These are phyloP conservation scores for Athripsodes cinereus DNA, from an alignment of 2,888 invertebrate species.

Conservation along the genomic window DNA sequence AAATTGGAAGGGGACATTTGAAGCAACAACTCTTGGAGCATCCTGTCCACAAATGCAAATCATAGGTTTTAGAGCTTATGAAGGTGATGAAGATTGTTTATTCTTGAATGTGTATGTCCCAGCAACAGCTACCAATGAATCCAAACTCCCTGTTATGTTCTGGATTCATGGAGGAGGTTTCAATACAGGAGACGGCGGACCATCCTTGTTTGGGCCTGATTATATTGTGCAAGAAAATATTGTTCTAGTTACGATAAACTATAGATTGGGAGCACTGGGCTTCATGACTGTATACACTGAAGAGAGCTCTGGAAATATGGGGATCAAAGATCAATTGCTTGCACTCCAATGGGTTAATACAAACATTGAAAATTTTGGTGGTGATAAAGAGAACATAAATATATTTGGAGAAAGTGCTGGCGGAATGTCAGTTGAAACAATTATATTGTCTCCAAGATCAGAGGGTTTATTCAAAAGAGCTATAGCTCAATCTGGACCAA, in stretches of 20 bases:
- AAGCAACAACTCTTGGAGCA: slow-evolving; percentile 4
- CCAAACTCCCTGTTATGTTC: slow-evolving; percentile 20
- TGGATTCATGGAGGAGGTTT: slow-evolving; percentile 23
- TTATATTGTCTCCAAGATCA: slow-evolving; percentile 6
- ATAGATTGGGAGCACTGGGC: slow-evolving; percentile 17
- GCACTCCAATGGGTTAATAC: slow-evolving; percentile 17
- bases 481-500: slow-evolving; percentile 15
- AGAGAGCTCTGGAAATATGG: slow-evolving; percentile 20
- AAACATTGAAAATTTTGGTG: slow-evolving; percentile 18
- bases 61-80: neutral
- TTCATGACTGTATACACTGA: slow-evolving; percentile 18
- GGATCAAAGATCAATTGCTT: slow-evolving; percentile 20
- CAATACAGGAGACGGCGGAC: slow-evolving; percentile 13
- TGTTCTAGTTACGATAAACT: slow-evolving; percentile 18
- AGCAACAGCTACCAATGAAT: neutral
- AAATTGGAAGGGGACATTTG: slow-evolving; percentile 14
- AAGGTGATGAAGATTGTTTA: slow-evolving; percentile 19
- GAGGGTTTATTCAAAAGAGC: slow-evolving; percentile 14
- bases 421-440: slow-evolving; percentile 11
- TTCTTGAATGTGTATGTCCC: slow-evolving; percentile 21
- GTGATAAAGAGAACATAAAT: slow-evolving; percentile 15
- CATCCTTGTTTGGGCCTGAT: slow-evolving; percentile 13
- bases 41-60: slow-evolving; percentile 10
- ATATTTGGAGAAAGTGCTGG: slow-evolving; percentile 23
- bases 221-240: slow-evolving; percentile 13